Conservation (phyloP, 2,113 vertebrate species). For the Ondatra zibethicus region DNA sequence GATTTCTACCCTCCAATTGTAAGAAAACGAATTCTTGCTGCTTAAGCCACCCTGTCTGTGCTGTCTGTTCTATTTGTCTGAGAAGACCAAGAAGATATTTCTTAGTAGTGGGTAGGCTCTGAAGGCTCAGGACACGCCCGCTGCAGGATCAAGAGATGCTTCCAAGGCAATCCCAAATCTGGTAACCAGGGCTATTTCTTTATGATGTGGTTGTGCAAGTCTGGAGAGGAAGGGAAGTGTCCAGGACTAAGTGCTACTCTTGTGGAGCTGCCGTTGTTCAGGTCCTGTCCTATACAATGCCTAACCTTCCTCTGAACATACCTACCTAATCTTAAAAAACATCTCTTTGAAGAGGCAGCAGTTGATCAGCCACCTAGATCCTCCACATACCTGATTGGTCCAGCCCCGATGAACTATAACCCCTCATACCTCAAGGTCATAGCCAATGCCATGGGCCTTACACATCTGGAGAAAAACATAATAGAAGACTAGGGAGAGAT, state of each 20-base stretch:
- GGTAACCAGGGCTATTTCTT: neutral
- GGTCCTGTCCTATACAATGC: neutral
- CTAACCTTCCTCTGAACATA: neutral
- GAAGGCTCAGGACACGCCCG: neutral
- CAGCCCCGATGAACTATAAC: neutral
- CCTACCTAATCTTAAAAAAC: neutral
- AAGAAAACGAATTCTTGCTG: neutral
- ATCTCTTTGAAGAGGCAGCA: neutral
- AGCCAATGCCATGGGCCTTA: constrained; percentile 90
- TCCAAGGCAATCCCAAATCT: neutral
- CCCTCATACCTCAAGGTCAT: constrained; percentile 89
- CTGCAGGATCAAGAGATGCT: neutral
- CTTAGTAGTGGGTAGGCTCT: neutral
- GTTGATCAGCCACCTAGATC: neutral
- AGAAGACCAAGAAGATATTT: neutral
- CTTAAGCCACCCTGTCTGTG: neutral
- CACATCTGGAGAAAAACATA: constrained; percentile 90
- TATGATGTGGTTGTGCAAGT: neutral
- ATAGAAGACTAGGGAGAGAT: constrained; percentile 89
- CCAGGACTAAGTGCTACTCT: neutral
- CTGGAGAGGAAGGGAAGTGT: neutral
- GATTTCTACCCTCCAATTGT: neutral
- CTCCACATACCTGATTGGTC: neutral
- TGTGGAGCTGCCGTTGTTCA: neutral
- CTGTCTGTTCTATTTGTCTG: neutral